Base-by-base conservation (phyloP, 2,797 vertebrate genomes). In the Limosa lapponica region DNA sequence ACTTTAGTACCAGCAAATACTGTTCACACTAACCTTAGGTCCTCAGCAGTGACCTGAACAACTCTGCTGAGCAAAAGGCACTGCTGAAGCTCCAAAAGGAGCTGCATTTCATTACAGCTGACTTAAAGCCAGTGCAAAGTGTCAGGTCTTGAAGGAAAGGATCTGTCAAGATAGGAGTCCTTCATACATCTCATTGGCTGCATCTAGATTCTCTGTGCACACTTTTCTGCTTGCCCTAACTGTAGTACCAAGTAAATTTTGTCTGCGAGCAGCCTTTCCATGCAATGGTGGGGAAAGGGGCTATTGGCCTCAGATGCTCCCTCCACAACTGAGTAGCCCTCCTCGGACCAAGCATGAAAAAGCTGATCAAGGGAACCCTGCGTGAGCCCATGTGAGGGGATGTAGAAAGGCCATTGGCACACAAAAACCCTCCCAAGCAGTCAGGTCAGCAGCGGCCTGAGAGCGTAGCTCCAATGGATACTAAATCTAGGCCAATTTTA, bases 271-370 rank as follows among this genome's bases (percentile, higher is more conserved):
- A 22, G 16, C 1, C 8, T 70, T 87, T 54, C 59, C 41, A 3
- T 10, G 20, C 3, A 37, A 30, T 6, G 0, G 34, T 16, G 14
- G 23, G 3, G 7, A 48, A 8, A 55, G 30, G 7, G 27, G 0
- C 22, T 61, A 6, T 11, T 11, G 7, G 32, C 17, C 25, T 70
- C 16, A 69, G 20, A 43, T 24, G 6, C 34, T 49, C 18, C 22
- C 66, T 54, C n/a, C 17, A 20, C 16, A 67, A 57, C 16, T 3
- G 11, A 55, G 28, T 14, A 64, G 32, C 28, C 22, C 25, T 70
- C 25, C 55, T 77, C 2, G 0, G 24, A 55, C n/a, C 34, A 87
- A 64, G 11, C 30, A 71, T 3, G 11, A 57, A 52, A 80, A 59
- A 37, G 8, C 6, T 34, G 34, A 55, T 55, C 6, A 39, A 74